phyloP scores from a whole-genome alignment of 2,888 invertebrate species.

The Diplolepis rosae region DNA sequence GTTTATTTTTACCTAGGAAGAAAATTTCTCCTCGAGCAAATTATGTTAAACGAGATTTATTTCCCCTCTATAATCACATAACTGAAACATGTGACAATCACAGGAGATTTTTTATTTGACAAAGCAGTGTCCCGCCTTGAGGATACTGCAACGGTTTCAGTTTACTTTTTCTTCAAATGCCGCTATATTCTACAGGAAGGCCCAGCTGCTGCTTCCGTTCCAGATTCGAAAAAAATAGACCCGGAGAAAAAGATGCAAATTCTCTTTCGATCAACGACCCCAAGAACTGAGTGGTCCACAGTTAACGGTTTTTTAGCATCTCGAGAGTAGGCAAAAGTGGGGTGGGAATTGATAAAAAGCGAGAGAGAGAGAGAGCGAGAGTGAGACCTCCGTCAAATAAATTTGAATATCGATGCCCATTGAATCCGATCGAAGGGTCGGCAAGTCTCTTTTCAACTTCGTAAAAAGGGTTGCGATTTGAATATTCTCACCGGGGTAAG shows the following conservation, averaged over 20 bases:
- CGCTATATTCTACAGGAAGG: constrained; percentile 36
- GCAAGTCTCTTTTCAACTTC: constrained; percentile 60
- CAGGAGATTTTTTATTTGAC: background rate
- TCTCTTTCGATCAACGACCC: constrained; percentile 54
- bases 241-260: constrained; percentile 63
- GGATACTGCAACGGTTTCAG: constrained; percentile 30
- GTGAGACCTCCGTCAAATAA: constrained; percentile 70
- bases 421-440: constrained; percentile 73
- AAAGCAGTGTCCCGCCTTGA: constrained; percentile 28
- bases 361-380: constrained; percentile 48
- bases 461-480: constrained; percentile 71
- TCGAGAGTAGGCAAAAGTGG: constrained; percentile 45
- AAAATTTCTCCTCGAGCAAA: too few species aligned
- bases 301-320: constrained; percentile 57
- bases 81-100: background rate
- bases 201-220: constrained; percentile 64
- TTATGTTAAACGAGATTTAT: background rate
- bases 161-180: constrained; percentile 29
- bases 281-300: constrained; percentile 57
- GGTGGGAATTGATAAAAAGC: constrained; percentile 41
- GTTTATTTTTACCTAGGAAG: too few species aligned
- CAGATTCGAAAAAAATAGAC: constrained; percentile 55
- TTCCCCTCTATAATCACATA: background rate
- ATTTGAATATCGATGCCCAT: constrained; percentile 74
- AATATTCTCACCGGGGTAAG: constrained; percentile 72